Conservation (phyloP, 2,797 vertebrate genomes). For the Melanotaenia maccullochi region DNA sequence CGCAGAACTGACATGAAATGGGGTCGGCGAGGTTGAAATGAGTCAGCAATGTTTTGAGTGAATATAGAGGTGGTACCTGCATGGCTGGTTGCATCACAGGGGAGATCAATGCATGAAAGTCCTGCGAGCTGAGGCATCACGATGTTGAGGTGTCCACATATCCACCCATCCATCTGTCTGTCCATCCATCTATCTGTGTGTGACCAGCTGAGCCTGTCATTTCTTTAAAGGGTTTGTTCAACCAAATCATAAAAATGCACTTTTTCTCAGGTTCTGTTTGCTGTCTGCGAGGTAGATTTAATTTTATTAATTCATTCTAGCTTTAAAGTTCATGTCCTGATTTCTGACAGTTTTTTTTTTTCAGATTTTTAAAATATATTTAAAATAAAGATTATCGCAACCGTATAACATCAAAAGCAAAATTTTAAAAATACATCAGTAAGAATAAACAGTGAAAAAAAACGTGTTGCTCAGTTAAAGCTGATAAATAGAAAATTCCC, state of each 20-base stretch:
- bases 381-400: no score
- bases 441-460: no score
- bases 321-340: no score
- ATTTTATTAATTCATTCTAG: neutral
- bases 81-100: conserved; percentile 67
- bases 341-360: no score
- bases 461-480: no score
- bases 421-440: no score
- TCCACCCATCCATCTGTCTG: conserved; percentile 14
- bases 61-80: conserved; percentile 66
- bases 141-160: conserved; percentile 33
- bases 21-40: no score
- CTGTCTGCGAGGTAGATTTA: neutral
- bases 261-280: neutral
- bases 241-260: conserved; percentile 18
- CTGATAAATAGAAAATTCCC: no score
- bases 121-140: conserved; percentile 40
- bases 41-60: conserved; percentile 67
- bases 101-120: conserved; percentile 62
- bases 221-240: conserved; percentile 47
- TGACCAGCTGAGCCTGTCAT: conserved; percentile 53
- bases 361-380: no score
- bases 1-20: neutral
- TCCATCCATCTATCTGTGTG: conserved; percentile 40
- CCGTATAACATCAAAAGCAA: no score